A percentile compares a stretch with the other conserved stretches of the same genome.
Evolutionary conservation across 92 coral and sea anemone genomes (phyloP).

Genomic region (Ricordea florida): DNA sequence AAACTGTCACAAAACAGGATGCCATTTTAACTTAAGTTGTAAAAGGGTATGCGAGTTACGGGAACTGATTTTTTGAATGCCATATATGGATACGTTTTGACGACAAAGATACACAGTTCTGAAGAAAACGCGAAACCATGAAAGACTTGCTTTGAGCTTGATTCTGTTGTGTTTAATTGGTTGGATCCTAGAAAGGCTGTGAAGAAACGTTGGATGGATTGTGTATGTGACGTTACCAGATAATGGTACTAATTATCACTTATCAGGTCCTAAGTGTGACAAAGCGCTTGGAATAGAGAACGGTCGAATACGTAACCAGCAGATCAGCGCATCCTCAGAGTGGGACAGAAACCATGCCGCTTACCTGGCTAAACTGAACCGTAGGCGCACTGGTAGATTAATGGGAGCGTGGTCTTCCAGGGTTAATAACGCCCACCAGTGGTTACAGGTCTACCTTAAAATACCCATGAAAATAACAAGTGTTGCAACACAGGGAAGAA

Average conservation of each 20-base stretch:
- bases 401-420: conserved; percentile 90
- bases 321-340: conserved; percentile 75
- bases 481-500: conserved; percentile 82
- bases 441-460: conserved; percentile 80
- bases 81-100: too few species aligned
- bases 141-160: too few species aligned
- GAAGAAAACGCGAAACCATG: too few species aligned
- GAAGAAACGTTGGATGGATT: too few species aligned
- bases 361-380: conserved; percentile 67
- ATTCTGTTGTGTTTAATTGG: too few species aligned
- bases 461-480: conserved; percentile 69
- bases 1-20: too few species aligned
- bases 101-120: too few species aligned
- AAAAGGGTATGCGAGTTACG: too few species aligned
- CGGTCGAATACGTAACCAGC: conserved; percentile 65
- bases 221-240: too few species aligned
- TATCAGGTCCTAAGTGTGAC: conserved; percentile 81
- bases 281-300: conserved; percentile 74
- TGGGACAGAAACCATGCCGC: conserved; percentile 69
- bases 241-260: not conserved
- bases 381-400: conserved; percentile 58
- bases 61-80: too few species aligned
- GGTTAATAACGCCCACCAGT: conserved; percentile 69
- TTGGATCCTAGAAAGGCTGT: too few species aligned
- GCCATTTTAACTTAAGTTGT: too few species aligned